Evolutionary conservation across 53 echinoderm and acorn worm genomes (phyloP), one percentile per base, ranked within the genome.

Genomic region (Holothuria leucospilota): DNA sequence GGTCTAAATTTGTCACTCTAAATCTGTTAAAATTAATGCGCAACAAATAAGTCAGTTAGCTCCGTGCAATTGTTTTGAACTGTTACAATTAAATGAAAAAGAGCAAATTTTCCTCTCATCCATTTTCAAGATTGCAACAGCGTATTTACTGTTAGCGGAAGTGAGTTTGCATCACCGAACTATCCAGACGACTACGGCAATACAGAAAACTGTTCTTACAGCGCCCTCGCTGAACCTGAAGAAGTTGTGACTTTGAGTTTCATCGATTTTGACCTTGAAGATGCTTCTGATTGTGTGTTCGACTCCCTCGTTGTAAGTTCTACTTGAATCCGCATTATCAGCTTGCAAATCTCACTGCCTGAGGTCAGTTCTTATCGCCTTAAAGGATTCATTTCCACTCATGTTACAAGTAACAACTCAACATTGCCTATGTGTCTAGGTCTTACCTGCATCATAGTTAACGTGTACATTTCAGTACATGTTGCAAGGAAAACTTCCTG

Each of bases 121-220:
- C 46, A 5, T 49, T 20, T 38, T 74, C 39, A 24, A 78, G 79
- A 78, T 78, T 78, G 79, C 13, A 59, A 59, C 23, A 25, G 52
- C 21, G 34, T 59, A 25, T 78, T 58, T 29, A 78, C 79, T 18
- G 59, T 4, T n/a, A 53, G 56, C 24, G 79, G 79, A 78, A 78
- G 56, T 29, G 53, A 38, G 72, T 72, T 78, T 78, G 27, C 56
- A 14, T 78, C 79, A 25, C 79, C 79, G 29, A 59, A 78, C 23
- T 78, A 78, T 27, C 79, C 79, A 14, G 79, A 78, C 26, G 79
- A 78, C 49, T 78, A 78, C 30, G 79, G 26, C n/a, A 51, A 58
- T 28, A 25, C 21, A 29, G 51, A 41, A 53, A 78, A 58, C 13
- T 78, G 79, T 51, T 53, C 27, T 10, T 58, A 78, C 59, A 58